These are phyloP conservation scores for Psilanteris sp. DNA, from an alignment of 1,140 invertebrate genomes.

Conservation along the genomic window DNA sequence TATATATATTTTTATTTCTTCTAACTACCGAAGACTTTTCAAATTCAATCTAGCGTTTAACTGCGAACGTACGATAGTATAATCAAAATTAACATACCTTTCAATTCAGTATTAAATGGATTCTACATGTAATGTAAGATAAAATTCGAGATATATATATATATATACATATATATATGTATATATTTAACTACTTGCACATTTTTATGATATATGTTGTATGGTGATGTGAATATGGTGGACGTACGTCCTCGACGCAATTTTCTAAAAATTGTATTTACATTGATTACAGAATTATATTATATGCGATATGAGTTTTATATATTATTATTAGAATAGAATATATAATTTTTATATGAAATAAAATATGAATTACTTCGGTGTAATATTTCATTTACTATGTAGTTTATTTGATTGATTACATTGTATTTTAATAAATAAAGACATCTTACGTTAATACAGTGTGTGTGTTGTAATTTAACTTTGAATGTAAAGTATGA, in stretches of 20 bases:
- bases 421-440: constrained; percentile 49
- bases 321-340: constrained; percentile 27
- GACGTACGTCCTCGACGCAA: constrained; percentile 18
- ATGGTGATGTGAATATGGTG: constrained; percentile 18
- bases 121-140: constrained; percentile 48
- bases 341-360: constrained; percentile 43
- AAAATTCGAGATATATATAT: constrained; percentile 32
- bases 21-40: constrained; percentile 34
- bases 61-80: constrained; percentile 6
- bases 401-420: constrained; percentile 18
- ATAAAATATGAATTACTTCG: constrained; percentile 12
- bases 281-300: constrained; percentile 24
- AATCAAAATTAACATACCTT: constrained; percentile 38
- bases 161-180: no score
- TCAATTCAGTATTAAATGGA: constrained; percentile 52
- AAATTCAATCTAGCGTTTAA: constrained; percentile 9
- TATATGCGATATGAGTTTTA: constrained; percentile 33
- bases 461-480: constrained; percentile 10
- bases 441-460: constrained; percentile 44
- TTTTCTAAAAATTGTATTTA: constrained; percentile 51
- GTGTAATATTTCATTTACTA: constrained; percentile 22
- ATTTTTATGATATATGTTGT: constrained; percentile 38
- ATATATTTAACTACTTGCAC: constrained; percentile 22
- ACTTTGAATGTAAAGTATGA: constrained; percentile 3
- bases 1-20: constrained; percentile 35